Conservation (phyloP, 37 sponge, comb jelly and placozoan species). For the Aphrocallistes beatrix region DNA sequence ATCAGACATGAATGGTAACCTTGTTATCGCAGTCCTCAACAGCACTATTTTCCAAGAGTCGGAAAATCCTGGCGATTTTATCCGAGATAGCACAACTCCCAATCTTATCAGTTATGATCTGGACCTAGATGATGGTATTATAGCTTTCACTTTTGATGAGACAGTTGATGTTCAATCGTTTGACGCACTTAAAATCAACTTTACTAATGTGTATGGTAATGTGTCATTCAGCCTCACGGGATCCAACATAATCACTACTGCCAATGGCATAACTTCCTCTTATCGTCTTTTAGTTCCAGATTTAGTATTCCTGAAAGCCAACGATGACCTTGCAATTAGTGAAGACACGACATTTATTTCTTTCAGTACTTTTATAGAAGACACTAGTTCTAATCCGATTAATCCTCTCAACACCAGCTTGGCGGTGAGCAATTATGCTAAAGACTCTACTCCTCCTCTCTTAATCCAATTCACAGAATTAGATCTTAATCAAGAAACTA, state of each 20-base stretch:
- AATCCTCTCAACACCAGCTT: constrained; percentile 12
- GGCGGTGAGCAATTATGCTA: constrained; percentile 38
- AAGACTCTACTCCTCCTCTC: constrained; percentile 39
- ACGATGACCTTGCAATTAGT: constrained; percentile 48
- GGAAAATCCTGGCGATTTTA: constrained; percentile 18
- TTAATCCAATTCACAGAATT: constrained; percentile 38
- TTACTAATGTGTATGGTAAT: constrained; percentile 38
- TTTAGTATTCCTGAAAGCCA: constrained; percentile 36
- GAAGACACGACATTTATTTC: constrained; percentile 34
- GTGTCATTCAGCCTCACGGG: constrained; percentile 40
- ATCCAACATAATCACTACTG: constrained; percentile 14
- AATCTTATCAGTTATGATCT: constrained; percentile 34
- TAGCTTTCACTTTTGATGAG: constrained; percentile 63
- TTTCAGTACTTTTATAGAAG: constrained; percentile 41
- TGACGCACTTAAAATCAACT: constrained; percentile 31
- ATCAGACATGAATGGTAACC: constrained; percentile 58
- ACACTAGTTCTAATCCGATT: constrained; percentile 33
- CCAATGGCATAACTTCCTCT: constrained; percentile 20
- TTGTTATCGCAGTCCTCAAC: constrained; percentile 27
- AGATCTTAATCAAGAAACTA: constrained; percentile 48
- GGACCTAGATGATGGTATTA: constrained; percentile 34
- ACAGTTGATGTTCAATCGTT: constrained; percentile 47
- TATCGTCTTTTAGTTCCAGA: constrained; percentile 35
- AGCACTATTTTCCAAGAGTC: neutral
- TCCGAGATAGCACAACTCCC: constrained; percentile 51